Conservation (phyloP, 2,797 vertebrate genomes). For the Myiotriccus ornatus region DNA sequence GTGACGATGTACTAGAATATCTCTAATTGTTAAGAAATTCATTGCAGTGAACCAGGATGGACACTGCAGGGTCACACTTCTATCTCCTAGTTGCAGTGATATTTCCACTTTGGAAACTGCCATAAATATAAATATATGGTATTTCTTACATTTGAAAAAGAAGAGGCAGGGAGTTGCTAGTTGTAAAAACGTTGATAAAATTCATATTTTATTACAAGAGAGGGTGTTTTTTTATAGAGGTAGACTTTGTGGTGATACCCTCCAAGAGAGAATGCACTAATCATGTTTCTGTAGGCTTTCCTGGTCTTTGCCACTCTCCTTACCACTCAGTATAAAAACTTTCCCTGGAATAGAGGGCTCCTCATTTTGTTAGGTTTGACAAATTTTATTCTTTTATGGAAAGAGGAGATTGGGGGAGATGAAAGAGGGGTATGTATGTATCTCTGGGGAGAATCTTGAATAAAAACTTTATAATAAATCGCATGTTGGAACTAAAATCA, state of each 20-base stretch:
- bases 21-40: neutral
- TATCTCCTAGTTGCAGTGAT: neutral
- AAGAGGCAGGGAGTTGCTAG: neutral
- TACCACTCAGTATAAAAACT: neutral
- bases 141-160: neutral
- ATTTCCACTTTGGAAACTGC: neutral
- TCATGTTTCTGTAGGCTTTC: neutral
- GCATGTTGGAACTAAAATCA: neutral
- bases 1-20: neutral
- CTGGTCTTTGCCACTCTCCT: neutral
- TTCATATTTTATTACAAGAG: neutral
- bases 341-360: neutral
- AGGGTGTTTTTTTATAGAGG: neutral
- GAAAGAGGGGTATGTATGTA: neutral
- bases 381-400: neutral
- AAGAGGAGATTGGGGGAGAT: neutral
- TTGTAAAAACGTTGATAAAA: neutral
- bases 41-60: neutral
- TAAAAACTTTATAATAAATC: neutral
- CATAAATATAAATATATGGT: neutral
- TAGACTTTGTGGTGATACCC: neutral
- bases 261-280: neutral
- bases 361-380: neutral
- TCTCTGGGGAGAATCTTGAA: neutral
- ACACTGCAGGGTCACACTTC: neutral